Evolutionary conservation across 2,113 vertebrate genomes (phyloP), one percentile per base, ranked within the genome.

Genomic region (Sclerurus mexicanus): DNA sequence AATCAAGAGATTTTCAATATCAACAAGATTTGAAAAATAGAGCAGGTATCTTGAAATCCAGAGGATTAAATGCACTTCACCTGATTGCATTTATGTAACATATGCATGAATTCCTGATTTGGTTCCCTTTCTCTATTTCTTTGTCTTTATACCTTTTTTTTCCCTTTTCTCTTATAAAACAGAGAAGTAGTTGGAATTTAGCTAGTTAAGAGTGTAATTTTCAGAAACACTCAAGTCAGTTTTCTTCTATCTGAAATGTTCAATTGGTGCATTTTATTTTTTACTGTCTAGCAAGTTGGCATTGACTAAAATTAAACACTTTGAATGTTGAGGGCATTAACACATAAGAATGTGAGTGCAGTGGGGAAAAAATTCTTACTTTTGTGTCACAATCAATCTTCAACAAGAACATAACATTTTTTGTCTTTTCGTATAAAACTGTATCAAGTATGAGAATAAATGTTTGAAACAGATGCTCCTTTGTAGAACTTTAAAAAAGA

Each of bases 61-160:
- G 59, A 40, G 23, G 58, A 85, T 96, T 85, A 87, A 89, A 71
- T 23, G 81, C 78, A 82, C 78, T 96, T 90, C 53, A 87, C 75
- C 87, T 90, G 82, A 95, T 91, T 97, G 49, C 44, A 33, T 93
- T 95, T 95, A 82, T 91, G 49, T 95, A 94, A 95, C 71, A 46
- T 68, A 94, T 96, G 69, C 19, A 58, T 59, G 64, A 60, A 72
- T 94, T 94, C 46, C 71, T 85, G 31, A 18, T 63, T 71, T 81
- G 14, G 27, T 50, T 12, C 12, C 14, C n/a, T 74, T 84, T 75
- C 50, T 66, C 15, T 71, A 2, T 68, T 77, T 84, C 56, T 72
- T 78, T 75, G 33, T 40, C 46, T 80, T 22, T 16, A 24, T 35
- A 22, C 3, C 7, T 16, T 33, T n/a, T 10, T 76, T n/a, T 25